Percentiles rank a stretch among this genome's conserved stretches.
Conservation (phyloP, 1,140 invertebrate genomes). For the Laodelphax striatellus region DNA sequence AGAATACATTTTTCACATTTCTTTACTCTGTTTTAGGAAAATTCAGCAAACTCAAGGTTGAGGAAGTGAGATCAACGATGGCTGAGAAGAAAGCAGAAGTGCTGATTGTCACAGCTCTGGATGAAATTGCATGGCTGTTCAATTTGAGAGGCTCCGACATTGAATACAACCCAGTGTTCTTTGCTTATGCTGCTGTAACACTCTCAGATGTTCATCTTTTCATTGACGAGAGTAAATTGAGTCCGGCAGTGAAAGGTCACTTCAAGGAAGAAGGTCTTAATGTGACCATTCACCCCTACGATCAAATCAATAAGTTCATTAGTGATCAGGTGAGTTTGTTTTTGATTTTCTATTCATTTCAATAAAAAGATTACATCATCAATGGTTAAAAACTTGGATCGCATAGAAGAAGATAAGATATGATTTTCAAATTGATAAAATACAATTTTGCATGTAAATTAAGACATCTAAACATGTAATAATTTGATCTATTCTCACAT, state of each 20-base stretch:
- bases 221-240: conserved; percentile 51
- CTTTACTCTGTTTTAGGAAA: conserved; percentile 30
- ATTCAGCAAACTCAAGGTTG: conserved; percentile 52
- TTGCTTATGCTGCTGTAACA: conserved; percentile 74
- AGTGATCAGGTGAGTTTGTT: conserved; percentile 19
- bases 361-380: too few species aligned
- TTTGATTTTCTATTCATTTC: not conserved
- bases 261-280: conserved; percentile 42
- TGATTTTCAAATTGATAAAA: too few species aligned
- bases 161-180: conserved; percentile 92
- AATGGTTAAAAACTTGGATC: too few species aligned
- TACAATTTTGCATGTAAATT: too few species aligned
- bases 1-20: too few species aligned
- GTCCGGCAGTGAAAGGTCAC: conserved; percentile 44
- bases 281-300: conserved; percentile 45
- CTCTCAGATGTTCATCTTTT: conserved; percentile 54
- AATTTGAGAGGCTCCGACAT: conserved; percentile 96
- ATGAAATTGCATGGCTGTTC: conserved; percentile 85
- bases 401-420: too few species aligned
- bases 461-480: too few species aligned
- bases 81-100: conserved; percentile 51
- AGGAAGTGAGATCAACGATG: conserved; percentile 55
- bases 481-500: too few species aligned
- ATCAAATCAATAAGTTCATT: conserved; percentile 38
- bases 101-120: conserved; percentile 74